phyloP scores from a whole-genome alignment of 2,888 invertebrate species.

The Drosophila yooni region DNA sequence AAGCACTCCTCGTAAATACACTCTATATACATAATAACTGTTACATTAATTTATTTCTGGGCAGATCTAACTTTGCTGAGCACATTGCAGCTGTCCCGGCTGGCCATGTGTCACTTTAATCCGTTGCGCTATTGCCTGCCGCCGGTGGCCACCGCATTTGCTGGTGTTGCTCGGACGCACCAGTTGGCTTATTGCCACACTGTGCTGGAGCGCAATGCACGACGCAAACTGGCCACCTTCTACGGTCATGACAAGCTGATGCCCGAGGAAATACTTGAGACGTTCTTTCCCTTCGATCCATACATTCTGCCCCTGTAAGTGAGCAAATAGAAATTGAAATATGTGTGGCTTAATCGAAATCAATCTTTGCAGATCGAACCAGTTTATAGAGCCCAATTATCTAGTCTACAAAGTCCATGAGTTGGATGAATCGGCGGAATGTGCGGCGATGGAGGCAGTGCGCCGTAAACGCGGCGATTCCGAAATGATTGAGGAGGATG shows the following conservation, averaged over 20 bases:
- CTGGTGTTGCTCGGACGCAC: constrained; percentile 92
- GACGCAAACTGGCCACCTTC: constrained; percentile 87
- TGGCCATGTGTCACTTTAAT: constrained; percentile 94
- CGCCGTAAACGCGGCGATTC: constrained; percentile 83
- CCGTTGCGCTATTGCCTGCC: constrained; percentile 93
- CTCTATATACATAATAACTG: neutral
- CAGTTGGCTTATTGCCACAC: constrained; percentile 97
- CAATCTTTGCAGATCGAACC: constrained; percentile 78
- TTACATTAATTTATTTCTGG: constrained; percentile 11
- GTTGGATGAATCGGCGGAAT: constrained; percentile 63
- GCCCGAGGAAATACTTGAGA: constrained; percentile 85
- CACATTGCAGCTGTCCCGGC: constrained; percentile 92
- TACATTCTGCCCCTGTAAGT: constrained; percentile 88
- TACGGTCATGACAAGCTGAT: constrained; percentile 86
- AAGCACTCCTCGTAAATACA: constrained; percentile 76
- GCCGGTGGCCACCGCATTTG: constrained; percentile 92
- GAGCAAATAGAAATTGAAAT: neutral
- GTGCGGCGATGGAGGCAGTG: constrained; percentile 16
- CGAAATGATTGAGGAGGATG: constrained; percentile 83
- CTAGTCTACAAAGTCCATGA: constrained; percentile 62
- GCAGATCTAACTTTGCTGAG: constrained; percentile 92
- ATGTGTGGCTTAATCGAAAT: neutral
- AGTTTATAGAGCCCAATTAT: constrained; percentile 77
- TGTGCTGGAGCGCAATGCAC: constrained; percentile 93
- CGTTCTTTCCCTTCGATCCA: constrained; percentile 96